These are phyloP conservation scores for Noctuana brunneofusca DNA, from an alignment of 2,888 invertebrate genomes.

Conservation along the genomic window DNA sequence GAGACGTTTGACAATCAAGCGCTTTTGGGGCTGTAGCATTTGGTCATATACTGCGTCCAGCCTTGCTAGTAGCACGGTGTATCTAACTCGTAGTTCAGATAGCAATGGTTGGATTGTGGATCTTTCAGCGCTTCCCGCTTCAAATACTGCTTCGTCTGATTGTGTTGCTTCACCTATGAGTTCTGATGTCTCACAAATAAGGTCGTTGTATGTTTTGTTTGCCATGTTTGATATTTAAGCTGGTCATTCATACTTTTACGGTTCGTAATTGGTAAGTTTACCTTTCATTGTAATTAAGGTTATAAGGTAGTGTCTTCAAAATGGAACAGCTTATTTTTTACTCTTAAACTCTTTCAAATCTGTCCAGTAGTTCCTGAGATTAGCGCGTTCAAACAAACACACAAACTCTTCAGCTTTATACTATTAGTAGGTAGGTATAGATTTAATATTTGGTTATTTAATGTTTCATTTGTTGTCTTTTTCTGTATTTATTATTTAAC, in stretches of 20 bases:
- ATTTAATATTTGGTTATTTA: too few relatives aligned
- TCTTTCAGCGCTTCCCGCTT: slow-evolving; percentile 83
- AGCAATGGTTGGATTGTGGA: slow-evolving; percentile 83
- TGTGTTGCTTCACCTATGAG: slow-evolving; percentile 82
- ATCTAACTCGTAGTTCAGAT: slow-evolving; percentile 90
- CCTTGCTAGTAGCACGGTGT: slow-evolving; percentile 88
- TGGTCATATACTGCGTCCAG: slow-evolving; percentile 94
- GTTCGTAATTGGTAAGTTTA: too few relatives aligned
- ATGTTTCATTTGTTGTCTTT: too few relatives aligned
- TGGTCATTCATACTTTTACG: neutral
- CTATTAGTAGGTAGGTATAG: too few relatives aligned
- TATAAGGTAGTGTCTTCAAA: too few relatives aligned
- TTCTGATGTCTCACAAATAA: slow-evolving; percentile 84
- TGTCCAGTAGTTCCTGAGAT: too few relatives aligned
- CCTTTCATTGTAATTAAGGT: too few relatives aligned
- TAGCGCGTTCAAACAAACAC: too few relatives aligned
- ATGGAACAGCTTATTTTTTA: too few relatives aligned
- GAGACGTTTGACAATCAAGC: slow-evolving; percentile 88
- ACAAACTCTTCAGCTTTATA: too few relatives aligned
- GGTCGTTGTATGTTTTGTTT: slow-evolving; percentile 86
- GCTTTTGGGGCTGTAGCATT: slow-evolving; percentile 95
- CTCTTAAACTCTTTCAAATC: too few relatives aligned
- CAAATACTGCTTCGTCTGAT: slow-evolving; percentile 84
- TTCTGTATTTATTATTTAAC: too few relatives aligned
- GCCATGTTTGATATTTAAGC: slow-evolving; percentile 82